A percentile compares a stretch with the other conserved stretches of the same genome.
Evolutionary conservation across 2,888 invertebrate genomes (phyloP).

Genomic region (Catonia carolina): DNA sequence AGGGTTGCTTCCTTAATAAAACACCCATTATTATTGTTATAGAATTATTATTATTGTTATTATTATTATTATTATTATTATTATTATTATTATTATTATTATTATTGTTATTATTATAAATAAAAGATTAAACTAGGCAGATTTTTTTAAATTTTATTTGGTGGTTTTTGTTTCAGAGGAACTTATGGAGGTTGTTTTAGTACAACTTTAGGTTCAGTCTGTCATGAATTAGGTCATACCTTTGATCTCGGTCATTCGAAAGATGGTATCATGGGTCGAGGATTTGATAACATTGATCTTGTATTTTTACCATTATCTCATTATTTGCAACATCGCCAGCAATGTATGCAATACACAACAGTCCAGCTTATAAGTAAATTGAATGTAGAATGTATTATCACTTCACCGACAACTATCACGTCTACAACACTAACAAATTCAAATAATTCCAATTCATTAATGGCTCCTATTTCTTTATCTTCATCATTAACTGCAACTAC

Average conservation of each 20-base stretch:
- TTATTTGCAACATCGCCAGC: background rate
- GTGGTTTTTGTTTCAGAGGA: slow-evolving; percentile 48
- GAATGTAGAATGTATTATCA: slow-evolving; percentile 24
- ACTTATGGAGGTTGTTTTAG: slow-evolving; percentile 83
- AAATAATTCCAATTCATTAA: too few species aligned
- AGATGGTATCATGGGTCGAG: slow-evolving; percentile 88
- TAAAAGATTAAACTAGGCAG: background rate
- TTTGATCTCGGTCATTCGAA: slow-evolving; percentile 89
- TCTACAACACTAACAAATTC: too few species aligned
- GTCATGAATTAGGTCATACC: slow-evolving; percentile 91
- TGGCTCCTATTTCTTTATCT: too few species aligned
- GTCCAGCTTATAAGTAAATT: slow-evolving; percentile 20
- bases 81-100: too few species aligned
- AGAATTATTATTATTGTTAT: too few species aligned
- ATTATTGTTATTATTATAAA: too few species aligned
- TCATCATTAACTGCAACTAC: too few species aligned
- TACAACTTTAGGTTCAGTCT: slow-evolving; percentile 82
- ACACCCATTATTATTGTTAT: too few species aligned
- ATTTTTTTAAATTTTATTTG: background rate
- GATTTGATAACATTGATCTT: slow-evolving; percentile 75
- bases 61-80: too few species aligned
- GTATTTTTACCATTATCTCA: slow-evolving; percentile 50
- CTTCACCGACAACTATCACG: slow-evolving; percentile 15
- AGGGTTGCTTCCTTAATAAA: too few species aligned
- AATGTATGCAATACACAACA: slow-evolving; percentile 16